These are phyloP conservation scores for Neolamprologus kungweensis DNA, from an alignment of 2,113 vertebrate genomes.

Conservation along the genomic window DNA sequence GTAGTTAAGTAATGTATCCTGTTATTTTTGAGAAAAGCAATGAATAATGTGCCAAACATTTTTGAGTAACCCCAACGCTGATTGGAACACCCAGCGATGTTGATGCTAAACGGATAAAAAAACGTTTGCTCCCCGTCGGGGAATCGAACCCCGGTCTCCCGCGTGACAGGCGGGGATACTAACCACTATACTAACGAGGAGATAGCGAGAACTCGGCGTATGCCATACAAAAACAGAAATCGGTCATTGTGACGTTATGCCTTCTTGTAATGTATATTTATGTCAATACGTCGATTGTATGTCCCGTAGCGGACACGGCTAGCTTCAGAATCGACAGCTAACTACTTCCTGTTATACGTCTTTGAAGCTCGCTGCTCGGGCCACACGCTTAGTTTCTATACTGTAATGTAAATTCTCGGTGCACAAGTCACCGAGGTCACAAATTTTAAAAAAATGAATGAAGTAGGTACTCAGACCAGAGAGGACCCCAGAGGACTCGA, in stretches of 20 bases:
- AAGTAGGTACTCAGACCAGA: background rate
- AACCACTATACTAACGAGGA: constrained; percentile 45
- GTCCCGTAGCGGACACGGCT: background rate
- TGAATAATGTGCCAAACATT: background rate
- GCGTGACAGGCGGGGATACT: constrained; percentile 45
- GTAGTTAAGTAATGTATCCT: background rate
- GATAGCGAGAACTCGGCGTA: rapidly evolving
- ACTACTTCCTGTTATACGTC: background rate
- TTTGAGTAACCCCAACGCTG: background rate
- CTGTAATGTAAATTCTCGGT: background rate
- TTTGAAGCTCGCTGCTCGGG: background rate
- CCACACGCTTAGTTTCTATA: background rate
- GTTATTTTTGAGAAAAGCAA: background rate
- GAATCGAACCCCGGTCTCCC: constrained; percentile 40
- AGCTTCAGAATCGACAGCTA: background rate
- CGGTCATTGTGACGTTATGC: rapidly evolving
- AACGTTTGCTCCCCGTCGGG: background rate
- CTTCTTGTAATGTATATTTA: background rate
- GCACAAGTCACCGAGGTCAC: background rate
- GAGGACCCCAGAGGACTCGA: background rate
- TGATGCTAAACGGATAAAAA: background rate
- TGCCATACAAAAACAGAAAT: rapidly evolving
- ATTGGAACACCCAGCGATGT: background rate
- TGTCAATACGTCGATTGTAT: background rate
- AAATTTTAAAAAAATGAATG: background rate